Evolutionary conservation across 2,888 invertebrate species (phyloP), one percentile per base, ranked within the genome.

Genomic region (Clunio marinus): DNA sequence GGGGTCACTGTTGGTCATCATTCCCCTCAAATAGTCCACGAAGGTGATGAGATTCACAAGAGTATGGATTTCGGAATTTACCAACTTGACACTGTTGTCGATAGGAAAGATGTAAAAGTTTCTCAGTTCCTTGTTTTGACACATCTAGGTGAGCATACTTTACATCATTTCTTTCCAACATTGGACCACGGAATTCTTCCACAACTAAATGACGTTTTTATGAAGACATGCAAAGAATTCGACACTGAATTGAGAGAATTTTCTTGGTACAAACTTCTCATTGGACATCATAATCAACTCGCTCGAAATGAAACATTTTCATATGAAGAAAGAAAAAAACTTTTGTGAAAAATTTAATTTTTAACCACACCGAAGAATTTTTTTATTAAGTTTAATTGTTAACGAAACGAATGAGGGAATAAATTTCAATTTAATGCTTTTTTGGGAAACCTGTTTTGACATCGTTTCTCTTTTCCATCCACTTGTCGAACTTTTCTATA

Each of bases 121-220:
- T 85, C 84, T 46, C 82, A 84, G 70, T 86, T 88, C 74, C 78
- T 88, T 70, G 83, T 85, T 0, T 75, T 91, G 68, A 87, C 88
- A 0, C 82, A 86, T 70, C 92, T 89, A 73, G 92, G 92, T 0
- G 86, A 88, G 70, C 92, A 93, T 74, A 82, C 83, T 0, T 78
- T 92, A 1, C 92, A 93, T 76, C 92, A 93, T 77, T 79, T 92
- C 17, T 87, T 92, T 72, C 92, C 92, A 0, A 88, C 90, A 0
- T 73, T 93, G 32, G 92, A 92, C 75, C 91, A 92, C 73, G 86
- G 84, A 0, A 83, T 87, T 69, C 76, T 93, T 13, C 82, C 83
- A 8, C 82, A 85, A 62, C 78, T 91, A 2, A 84, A 87, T 74
- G 85, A 87, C 0, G 81, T 82, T 13, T 72, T 79, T 0, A 76